Evolutionary conservation across 53 echinoderm and acorn worm species (phyloP), one percentile per base, ranked within the genome.

Genomic region (Echinarachnius parma): DNA sequence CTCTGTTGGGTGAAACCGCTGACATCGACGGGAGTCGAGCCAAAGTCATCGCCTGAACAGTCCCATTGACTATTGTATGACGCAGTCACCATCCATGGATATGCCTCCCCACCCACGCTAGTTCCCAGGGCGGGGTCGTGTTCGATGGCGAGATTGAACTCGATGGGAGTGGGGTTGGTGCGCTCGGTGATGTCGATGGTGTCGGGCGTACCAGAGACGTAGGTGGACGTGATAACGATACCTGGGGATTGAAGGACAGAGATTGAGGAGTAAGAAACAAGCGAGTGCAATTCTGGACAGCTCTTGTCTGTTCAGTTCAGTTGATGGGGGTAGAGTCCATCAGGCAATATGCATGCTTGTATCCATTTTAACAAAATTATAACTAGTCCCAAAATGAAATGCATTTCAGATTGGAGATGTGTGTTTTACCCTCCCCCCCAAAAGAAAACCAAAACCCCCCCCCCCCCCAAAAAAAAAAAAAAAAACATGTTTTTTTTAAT

Each of bases 11-110:
- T 0, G 19, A 29, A 11, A 22, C 18, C 33, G 22, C 5, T 9
- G 74, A 50, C 44, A 1, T 21, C 26, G 10, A n/a, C 59, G 2
- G 67, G 21, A 8, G 28, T 21, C 15, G 53, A 27, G 31, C 55
- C 60, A 23, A 72, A 82, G 3, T 31, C 27, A 4, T 71, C 20
- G 13, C 87, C 87, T 3, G 9, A 34, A 22, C 87, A 82, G 32
- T 87, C 78, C 9, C 7, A 10, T 25, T 20, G 16, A 23, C 21
- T 31, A 33, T 87, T 87, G 20, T 72, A 61, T 31, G 59, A 50
- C 4, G 74, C 34, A 2, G 60, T 66, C 11, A 92, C 54, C 8
- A 29, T 57, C 86, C 86, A 92, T 24, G 87, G 87, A 21, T 54
- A 53, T 9, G 64, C 50, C n/a, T 52, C 52, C n/a, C 2, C 4